These are phyloP conservation scores for Sebastes vulpes DNA, from an alignment of 2,797 vertebrate genomes.

Conservation along the genomic window DNA sequence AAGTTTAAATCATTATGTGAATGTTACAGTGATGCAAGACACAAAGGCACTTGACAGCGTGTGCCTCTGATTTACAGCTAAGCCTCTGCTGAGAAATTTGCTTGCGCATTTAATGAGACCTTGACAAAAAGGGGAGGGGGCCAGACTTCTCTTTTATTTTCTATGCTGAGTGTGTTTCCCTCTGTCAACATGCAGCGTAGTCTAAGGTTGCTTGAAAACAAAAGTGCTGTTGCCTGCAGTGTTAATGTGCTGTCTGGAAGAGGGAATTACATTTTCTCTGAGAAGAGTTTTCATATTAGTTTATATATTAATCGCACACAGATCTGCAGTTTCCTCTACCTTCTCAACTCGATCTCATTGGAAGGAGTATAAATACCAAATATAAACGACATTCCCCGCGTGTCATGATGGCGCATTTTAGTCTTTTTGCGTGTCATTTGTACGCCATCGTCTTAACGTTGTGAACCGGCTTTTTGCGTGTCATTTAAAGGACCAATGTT, in stretches of 20 bases:
- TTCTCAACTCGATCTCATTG: too few relatives aligned
- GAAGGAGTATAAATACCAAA: too few relatives aligned
- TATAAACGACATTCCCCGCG: too few relatives aligned
- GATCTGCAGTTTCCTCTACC: too few relatives aligned
- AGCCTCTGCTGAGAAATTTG: slow-evolving; percentile 15
- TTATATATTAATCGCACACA: too few relatives aligned
- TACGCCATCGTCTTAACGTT: too few relatives aligned
- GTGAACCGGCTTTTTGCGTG: rapidly evolving
- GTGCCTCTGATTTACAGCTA: slow-evolving; percentile 4
- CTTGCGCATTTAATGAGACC: slow-evolving; percentile 23
- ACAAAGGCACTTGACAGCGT: slow-evolving; percentile 9
- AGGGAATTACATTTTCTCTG: not conserved
- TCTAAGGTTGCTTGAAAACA: slow-evolving; percentile 19
- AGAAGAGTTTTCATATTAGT: not conserved
- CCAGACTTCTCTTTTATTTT: not conserved
- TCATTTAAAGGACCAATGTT: too few relatives aligned
- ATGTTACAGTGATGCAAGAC: slow-evolving; percentile 6
- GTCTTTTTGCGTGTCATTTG: too few relatives aligned
- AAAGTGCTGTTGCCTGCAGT: not conserved
- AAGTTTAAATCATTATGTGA: slow-evolving; percentile 13
- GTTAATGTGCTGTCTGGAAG: not conserved
- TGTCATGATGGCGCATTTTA: too few relatives aligned
- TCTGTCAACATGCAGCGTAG: not conserved
- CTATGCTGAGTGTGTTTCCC: not conserved
- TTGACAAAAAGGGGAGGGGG: not conserved